Conservation (phyloP, 2,113 vertebrate genomes). For the Salvelinus namaycush region DNA sequence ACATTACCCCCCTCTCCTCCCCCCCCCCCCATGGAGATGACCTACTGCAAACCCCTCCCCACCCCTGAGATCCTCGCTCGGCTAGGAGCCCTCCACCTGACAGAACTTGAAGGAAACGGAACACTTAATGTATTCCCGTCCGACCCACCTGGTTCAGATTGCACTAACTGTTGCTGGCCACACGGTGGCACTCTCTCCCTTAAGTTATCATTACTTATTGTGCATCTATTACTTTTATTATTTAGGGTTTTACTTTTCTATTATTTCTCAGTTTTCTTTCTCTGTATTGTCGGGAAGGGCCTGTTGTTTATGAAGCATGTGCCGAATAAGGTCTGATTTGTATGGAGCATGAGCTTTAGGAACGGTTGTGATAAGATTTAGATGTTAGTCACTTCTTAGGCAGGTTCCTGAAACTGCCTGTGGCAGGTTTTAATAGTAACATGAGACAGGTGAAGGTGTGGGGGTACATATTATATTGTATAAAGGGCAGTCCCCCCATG, state of each 20-base stretch:
- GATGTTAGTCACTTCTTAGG: neutral
- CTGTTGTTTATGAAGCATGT: no score
- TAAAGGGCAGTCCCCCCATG: neutral
- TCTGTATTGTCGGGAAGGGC: no score
- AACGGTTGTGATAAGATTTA: no score
- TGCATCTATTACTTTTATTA: no score
- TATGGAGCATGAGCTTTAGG: no score
- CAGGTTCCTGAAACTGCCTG: neutral
- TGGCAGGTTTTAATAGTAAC: no score
- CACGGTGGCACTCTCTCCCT: constrained; percentile 44
- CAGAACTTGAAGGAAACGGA: constrained; percentile 29
- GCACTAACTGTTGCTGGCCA: constrained; percentile 62
- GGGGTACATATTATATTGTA: neutral
- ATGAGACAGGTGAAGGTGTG: neutral
- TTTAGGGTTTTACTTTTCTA: no score
- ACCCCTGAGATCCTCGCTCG: neutral
- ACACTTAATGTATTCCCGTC: constrained; percentile 20
- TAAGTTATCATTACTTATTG: neutral
- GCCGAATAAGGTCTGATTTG: no score
- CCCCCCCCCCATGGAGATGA: neutral
- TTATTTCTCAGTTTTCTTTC: no score
- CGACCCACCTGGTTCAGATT: constrained; percentile 63
- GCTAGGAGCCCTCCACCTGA: neutral
- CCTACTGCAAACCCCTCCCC: constrained; percentile 11
- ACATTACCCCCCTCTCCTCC: neutral